phyloP scores from a whole-genome alignment of 1,140 invertebrate species.

The Listronotus oregonensis region DNA sequence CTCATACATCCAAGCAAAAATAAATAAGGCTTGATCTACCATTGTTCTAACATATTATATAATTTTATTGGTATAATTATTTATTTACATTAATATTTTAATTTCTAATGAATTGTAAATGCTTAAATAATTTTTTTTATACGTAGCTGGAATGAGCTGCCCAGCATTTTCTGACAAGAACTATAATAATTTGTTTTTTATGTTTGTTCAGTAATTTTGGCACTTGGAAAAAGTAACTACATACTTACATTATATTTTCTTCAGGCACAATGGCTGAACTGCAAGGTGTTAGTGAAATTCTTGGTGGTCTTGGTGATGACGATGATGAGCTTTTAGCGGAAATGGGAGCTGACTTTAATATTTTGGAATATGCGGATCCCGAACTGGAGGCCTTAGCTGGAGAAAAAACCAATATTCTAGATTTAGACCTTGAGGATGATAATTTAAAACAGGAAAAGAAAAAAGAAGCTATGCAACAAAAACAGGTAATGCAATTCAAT shows the following conservation, averaged over 20 bases:
- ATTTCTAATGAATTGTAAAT: too few relatives aligned
- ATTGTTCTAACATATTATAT: too few relatives aligned
- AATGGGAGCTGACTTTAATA: constrained; percentile 94
- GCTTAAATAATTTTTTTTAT: too few relatives aligned
- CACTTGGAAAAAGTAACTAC: too few relatives aligned
- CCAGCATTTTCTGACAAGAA: too few relatives aligned
- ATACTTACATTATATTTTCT: neutral
- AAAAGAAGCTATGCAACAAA: constrained; percentile 39
- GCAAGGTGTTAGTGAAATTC: constrained; percentile 74
- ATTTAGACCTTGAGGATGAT: constrained; percentile 76
- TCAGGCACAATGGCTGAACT: constrained; percentile 71
- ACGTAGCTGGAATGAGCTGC: too few relatives aligned
- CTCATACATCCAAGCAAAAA: too few relatives aligned
- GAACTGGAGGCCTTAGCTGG: constrained; percentile 83
- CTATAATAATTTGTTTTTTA: too few relatives aligned
- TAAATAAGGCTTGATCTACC: too few relatives aligned
- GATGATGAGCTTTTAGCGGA: constrained; percentile 88
- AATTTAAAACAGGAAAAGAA: constrained; percentile 64
- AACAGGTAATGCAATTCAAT: constrained; percentile 12
- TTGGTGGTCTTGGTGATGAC: constrained; percentile 80
- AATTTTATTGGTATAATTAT: too few relatives aligned
- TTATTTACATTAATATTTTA: too few relatives aligned
- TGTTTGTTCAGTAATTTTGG: too few relatives aligned
- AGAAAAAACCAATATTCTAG: constrained; percentile 73
- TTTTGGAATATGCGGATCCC: constrained; percentile 93